Evolutionary conservation across 2,797 vertebrate species (phyloP).

Genomic region (Bradypodion ventrale): DNA sequence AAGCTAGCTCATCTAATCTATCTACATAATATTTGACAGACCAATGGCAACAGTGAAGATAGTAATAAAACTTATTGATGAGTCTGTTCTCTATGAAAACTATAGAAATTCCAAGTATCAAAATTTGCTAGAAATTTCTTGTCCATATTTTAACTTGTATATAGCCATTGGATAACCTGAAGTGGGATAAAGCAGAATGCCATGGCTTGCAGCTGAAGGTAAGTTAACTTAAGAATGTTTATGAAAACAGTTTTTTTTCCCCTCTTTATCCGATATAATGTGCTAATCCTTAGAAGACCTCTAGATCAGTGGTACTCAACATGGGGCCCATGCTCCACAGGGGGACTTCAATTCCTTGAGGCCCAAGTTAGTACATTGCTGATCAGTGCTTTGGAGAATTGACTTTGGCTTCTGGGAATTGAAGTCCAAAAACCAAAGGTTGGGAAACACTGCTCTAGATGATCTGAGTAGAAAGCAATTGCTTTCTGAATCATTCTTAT

Average conservation of each 20-base stretch:
- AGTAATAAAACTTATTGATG: slow-evolving; percentile 16
- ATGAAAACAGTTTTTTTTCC: background rate
- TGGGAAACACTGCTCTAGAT: too few relatives aligned
- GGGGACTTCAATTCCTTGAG: too few relatives aligned
- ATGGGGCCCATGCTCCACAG: too few relatives aligned
- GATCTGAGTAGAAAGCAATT: too few relatives aligned
- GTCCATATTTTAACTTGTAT: slow-evolving; percentile 11
- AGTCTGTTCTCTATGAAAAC: slow-evolving; percentile 32
- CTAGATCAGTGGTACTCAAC: too few relatives aligned
- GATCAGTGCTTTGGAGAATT: too few relatives aligned
- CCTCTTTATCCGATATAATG: background rate
- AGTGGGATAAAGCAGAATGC: background rate
- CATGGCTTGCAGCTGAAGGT: background rate
- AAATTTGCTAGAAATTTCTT: slow-evolving; percentile 31
- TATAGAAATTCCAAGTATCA: too few relatives aligned
- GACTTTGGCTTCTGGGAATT: too few relatives aligned
- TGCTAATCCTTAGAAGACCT: too few relatives aligned
- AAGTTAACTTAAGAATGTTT: background rate
- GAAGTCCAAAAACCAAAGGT: too few relatives aligned
- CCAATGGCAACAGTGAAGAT: slow-evolving; percentile 33
- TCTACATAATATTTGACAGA: slow-evolving; percentile 46
- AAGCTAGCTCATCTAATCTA: slow-evolving; percentile 49
- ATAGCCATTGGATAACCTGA: background rate
- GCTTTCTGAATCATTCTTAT: too few relatives aligned
- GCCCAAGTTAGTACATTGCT: too few relatives aligned